Base-by-base conservation (phyloP, 2,797 vertebrate species). In the Sebastes taczanowskii region DNA sequence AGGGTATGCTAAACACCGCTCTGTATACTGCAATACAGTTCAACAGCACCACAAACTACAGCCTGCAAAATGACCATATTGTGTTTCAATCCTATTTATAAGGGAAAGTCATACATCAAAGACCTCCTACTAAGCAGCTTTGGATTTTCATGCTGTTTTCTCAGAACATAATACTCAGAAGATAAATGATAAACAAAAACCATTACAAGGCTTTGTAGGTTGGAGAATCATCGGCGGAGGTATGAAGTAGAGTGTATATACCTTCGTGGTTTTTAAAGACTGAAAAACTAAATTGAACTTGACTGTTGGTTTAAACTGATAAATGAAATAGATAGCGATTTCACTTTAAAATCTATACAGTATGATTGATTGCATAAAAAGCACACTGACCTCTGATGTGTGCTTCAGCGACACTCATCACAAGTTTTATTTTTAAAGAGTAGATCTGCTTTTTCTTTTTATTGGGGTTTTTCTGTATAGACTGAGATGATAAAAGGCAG, bases 241-340 rank as follows among this genome's bases (percentile, higher is more conserved):
- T 42, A 14, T 34, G n/a, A 66, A 32, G 22, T 4, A 8, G 22
- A 69, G 29, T 1, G 0, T 11, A 52, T 42, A 14, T 46, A 18
- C 42, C 20, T 14, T 70, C 3, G 3, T 63, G 20, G 55, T 52
- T 77, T 67, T 85, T 85, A 34, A 75, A 81, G 80, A 86, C 82
- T 78, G 23, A 4, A 14, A 3, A 22, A 63, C 11, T 7, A 71
- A 77, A 85, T 74, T 58, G 42, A 86, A 67, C 56, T 46, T 49
- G 73, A 52, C 78, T n/a, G 65, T n/a, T 60, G 29, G 18, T 42
- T 74, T 52, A 58, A 75, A 56, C 7, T 74, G 74, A 82, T 77
- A 58, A 81, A 85, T 64, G 4, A 42, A 35, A n/a, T 0, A 60
- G 3, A 75, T 64, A 14, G 22, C 27, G 42, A 59, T 42, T 63